phyloP scores from a whole-genome alignment of 2,797 vertebrate genomes.

The Epinephelus awoara region DNA sequence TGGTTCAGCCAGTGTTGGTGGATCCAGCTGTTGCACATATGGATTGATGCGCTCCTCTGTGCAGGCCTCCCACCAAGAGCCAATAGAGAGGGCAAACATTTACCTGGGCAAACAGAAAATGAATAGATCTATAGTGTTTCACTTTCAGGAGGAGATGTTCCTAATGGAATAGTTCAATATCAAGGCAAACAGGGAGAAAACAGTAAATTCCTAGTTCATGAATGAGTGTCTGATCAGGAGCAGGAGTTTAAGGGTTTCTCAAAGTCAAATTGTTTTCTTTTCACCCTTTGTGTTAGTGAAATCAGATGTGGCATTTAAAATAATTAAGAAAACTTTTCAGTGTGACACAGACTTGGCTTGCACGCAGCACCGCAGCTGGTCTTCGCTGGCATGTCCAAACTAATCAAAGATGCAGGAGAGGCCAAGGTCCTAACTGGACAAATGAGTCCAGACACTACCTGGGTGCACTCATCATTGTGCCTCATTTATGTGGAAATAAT shows the following conservation, averaged over 20 bases:
- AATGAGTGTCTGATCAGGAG: not conserved
- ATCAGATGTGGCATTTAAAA: constrained; percentile 60
- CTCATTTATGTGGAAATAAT: constrained; percentile 41
- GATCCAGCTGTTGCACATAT: not conserved
- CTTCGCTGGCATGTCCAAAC: constrained; percentile 51
- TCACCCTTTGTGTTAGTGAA: constrained; percentile 35
- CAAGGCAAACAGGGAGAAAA: not conserved
- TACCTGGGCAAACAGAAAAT: not conserved
- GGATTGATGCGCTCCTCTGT: not conserved
- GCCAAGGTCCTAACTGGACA: constrained; percentile 51
- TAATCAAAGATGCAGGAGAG: constrained; percentile 55
- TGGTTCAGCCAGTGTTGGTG: not conserved
- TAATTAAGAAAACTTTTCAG: constrained; percentile 42
- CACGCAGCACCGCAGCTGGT: constrained; percentile 19
- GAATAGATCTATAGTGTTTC: not conserved
- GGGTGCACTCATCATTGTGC: constrained; percentile 8
- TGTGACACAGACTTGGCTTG: constrained; percentile 26
- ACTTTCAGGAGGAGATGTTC: not conserved
- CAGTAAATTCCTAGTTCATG: not conserved
- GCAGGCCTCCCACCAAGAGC: not conserved
- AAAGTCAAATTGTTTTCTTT: constrained; percentile 15
- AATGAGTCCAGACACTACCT: constrained; percentile 58
- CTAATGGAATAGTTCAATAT: not conserved
- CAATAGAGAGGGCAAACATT: not conserved
- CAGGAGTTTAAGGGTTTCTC: not conserved